phyloP scores from a whole-genome alignment of 2,113 vertebrate genomes.

The Mionectes macconnelli region DNA sequence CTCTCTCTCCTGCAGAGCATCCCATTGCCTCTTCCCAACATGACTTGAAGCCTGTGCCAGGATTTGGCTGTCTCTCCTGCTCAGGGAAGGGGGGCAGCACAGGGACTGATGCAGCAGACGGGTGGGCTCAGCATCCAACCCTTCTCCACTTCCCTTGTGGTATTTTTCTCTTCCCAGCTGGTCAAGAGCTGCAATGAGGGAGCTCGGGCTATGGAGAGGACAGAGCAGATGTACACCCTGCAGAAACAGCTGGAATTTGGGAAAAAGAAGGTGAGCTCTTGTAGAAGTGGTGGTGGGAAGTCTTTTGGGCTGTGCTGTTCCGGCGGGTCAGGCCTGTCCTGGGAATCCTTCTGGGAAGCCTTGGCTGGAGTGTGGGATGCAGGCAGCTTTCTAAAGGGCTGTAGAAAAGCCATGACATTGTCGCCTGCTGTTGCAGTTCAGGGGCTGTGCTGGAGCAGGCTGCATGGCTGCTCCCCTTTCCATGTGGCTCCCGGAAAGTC shows the following conservation, averaged over 20 bases:
- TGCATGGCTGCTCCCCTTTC: rapidly evolving
- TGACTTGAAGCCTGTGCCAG: background rate
- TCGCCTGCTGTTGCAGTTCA: background rate
- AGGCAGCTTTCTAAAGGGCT: background rate
- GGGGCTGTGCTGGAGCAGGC: background rate
- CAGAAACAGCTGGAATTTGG: constrained; percentile 94
- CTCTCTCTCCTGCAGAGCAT: background rate
- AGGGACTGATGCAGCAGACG: background rate
- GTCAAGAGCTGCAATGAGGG: constrained; percentile 91
- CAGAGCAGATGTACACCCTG: constrained; percentile 92
- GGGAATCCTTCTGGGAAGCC: background rate
- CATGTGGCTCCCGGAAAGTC: rapidly evolving
- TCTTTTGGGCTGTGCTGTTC: background rate
- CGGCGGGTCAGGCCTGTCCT: rapidly evolving
- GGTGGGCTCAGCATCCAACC: background rate
- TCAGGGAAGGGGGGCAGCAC: background rate
- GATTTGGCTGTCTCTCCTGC: background rate
- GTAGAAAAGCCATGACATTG: background rate
- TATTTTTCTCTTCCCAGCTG: constrained; percentile 71
- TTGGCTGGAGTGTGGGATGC: background rate
- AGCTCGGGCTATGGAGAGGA: constrained; percentile 90
- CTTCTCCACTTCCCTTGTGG: rapidly evolving
- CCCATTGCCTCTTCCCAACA: background rate
- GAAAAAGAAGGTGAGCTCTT: constrained; percentile 87
- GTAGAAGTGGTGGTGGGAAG: no score